phyloP scores from a whole-genome alignment of 2,113 vertebrate species.

The Tyrannus savana region DNA sequence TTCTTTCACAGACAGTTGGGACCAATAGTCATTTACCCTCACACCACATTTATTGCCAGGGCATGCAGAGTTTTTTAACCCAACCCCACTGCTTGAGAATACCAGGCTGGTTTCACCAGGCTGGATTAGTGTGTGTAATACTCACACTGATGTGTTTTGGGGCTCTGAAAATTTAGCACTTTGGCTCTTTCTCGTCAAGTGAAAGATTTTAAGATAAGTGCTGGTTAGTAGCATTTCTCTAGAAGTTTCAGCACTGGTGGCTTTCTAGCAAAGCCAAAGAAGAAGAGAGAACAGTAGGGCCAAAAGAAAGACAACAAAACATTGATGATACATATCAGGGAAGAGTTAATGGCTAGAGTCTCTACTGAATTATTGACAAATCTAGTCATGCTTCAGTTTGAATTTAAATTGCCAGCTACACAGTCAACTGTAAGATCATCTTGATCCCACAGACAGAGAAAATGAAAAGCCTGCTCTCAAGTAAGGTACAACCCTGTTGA shows the following conservation, averaged over 20 bases:
- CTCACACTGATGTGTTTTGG: background rate
- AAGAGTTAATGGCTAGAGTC: background rate
- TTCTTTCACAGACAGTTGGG: background rate
- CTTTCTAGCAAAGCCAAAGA: background rate
- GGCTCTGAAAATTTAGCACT: background rate
- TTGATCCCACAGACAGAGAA: background rate
- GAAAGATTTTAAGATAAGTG: background rate
- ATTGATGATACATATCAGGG: background rate
- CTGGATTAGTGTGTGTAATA: background rate
- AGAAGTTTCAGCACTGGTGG: background rate
- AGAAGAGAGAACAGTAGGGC: background rate
- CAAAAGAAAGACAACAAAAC: background rate
- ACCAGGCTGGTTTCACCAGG: background rate
- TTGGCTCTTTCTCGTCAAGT: background rate
- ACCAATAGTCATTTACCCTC: background rate
- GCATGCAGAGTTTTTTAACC: background rate
- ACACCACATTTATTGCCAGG: background rate
- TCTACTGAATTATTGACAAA: background rate
- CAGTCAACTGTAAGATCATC: background rate
- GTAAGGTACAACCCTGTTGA: background rate
- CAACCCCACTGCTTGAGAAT: background rate
- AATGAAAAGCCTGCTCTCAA: background rate
- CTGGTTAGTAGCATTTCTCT: background rate
- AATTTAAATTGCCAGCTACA: background rate
- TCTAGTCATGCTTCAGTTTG: background rate